Evolutionary conservation across 2,113 vertebrate species (phyloP).

Genomic region (Ciconia maguari): DNA sequence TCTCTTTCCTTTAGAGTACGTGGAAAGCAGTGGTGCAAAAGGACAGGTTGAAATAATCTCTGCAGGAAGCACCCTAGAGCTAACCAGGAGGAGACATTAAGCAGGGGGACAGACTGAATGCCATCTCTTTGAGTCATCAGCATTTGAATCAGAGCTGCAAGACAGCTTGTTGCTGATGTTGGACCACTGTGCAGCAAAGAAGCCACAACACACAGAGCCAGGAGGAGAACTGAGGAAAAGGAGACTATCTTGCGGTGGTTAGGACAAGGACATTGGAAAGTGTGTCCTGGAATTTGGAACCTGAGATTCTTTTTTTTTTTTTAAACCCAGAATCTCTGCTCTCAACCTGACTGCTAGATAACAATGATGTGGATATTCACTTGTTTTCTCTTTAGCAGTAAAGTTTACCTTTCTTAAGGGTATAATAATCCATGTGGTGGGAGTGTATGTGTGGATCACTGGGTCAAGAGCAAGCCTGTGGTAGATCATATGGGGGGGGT

Average conservation of each 20-base stretch:
- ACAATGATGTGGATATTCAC: neutral
- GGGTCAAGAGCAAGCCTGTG: neutral
- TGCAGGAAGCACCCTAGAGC: neutral
- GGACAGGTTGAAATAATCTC: neutral
- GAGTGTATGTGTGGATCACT: neutral
- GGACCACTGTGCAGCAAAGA: neutral
- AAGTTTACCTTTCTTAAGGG: neutral
- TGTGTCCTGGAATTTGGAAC: neutral
- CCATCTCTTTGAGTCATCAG: neutral
- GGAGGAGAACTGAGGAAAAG: neutral
- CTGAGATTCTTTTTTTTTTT: neutral
- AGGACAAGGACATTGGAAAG: neutral
- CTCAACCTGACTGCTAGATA: neutral
- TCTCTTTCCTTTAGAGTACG: neutral
- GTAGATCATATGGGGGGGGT: rapidly evolving
- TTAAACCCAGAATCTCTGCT: neutral
- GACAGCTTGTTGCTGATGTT: neutral
- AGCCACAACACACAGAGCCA: neutral
- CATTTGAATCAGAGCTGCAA: neutral
- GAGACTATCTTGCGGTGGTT: rapidly evolving
- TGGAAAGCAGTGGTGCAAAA: neutral
- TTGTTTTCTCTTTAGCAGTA: neutral
- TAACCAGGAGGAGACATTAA: neutral
- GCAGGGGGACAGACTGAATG: neutral
- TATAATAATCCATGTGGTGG: neutral